phyloP scores from a whole-genome alignment of 2,797 vertebrate genomes.

The Cynodonichthys magdalenae region DNA sequence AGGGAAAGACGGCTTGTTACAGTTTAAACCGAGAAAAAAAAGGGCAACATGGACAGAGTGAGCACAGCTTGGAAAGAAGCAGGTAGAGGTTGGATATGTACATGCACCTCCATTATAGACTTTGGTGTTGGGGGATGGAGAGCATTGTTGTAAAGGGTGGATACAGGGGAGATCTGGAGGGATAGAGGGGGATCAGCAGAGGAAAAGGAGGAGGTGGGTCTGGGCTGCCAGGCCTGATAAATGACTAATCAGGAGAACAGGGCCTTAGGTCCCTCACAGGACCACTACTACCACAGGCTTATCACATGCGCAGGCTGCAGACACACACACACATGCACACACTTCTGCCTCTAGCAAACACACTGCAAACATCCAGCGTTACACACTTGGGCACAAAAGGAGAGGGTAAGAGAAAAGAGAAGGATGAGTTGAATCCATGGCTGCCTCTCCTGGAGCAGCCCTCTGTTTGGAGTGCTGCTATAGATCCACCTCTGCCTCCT shows the following conservation, averaged over 20 bases:
- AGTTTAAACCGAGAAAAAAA: slow-evolving; percentile 22
- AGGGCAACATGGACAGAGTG: slow-evolving; percentile 38
- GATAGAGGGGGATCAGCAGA: slow-evolving; percentile 74
- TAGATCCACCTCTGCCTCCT: slow-evolving; percentile 70
- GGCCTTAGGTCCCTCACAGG: slow-evolving; percentile 91
- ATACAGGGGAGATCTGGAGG: slow-evolving; percentile 70
- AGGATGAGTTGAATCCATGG: slow-evolving; percentile 72
- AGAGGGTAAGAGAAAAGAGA: slow-evolving; percentile 56
- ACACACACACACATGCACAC: slow-evolving; percentile 30
- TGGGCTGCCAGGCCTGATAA: slow-evolving; percentile 99
- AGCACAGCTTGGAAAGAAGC: slow-evolving; percentile 29
- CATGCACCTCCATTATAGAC: slow-evolving; percentile 47
- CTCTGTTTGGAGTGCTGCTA: slow-evolving; percentile 67
- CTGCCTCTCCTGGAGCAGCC: slow-evolving; percentile 56
- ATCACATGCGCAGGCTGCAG: slow-evolving; percentile 81
- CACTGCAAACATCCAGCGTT: slow-evolving; percentile 42
- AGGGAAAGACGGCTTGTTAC: slow-evolving; percentile 11
- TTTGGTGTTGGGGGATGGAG: slow-evolving; percentile 65
- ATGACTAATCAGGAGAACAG: slow-evolving; percentile 98
- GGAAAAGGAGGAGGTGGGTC: slow-evolving; percentile 84
- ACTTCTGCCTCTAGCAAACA: slow-evolving; percentile 32
- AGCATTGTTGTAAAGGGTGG: slow-evolving; percentile 68
- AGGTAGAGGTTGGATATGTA: slow-evolving; percentile 52
- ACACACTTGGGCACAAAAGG: slow-evolving; percentile 60
- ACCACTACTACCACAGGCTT: slow-evolving; percentile 90